Base-by-base conservation (phyloP, 2,113 vertebrate species). In the Pitta sordida region DNA sequence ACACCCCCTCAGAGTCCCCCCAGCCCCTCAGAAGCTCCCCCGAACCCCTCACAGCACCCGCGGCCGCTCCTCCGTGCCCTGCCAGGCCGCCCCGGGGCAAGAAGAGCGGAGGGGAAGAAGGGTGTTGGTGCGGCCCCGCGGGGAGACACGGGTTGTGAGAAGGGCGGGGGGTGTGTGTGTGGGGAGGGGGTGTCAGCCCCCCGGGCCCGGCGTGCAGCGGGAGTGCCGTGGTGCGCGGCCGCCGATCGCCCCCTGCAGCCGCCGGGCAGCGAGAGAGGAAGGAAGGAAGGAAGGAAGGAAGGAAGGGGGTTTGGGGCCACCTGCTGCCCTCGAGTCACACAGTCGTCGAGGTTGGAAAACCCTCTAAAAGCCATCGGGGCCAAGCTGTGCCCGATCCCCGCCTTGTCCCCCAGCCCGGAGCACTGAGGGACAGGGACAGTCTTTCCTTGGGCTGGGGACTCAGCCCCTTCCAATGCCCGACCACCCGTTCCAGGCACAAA, bases 161-260 rank as follows among this genome's bases (percentile, higher is more conserved):
- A n/a, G n/a, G n/a, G n/a, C n/a, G n/a, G n/a, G n/a, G n/a, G n/a
- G n/a, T n/a, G n/a, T n/a, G n/a, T n/a, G n/a, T n/a, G n/a, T n/a
- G 10, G 9, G 8, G 3, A 22, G 12, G 8, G 11, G 19, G 15
- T 8, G 16, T 46, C 18, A 34, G 51, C 29, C 11, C 36, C 17
- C 2, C 11, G 7, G 20, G n/a, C 20, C 10, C 15, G 26, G 65
- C 3, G 51, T 21, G 9, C 10, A 21, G n/a, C 41, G 2, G 29
- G 30, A 58, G 1, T 4, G 9, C 6, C 13, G 15, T n/a, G 36
- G 22, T 32, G 27, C 51, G 63, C 52, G 89, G 71, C 76, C 36
- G 11, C 83, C 67, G 78, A 49, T 83, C 7, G 91, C 90, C 91
- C 80, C 68, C 95, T 94, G 91, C 90, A 80, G 93, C 80, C 80